Percentiles rank a stretch among this genome's conserved stretches.
Conservation (phyloP, 2,113 vertebrate species). For the Eolophus roseicapilla region DNA sequence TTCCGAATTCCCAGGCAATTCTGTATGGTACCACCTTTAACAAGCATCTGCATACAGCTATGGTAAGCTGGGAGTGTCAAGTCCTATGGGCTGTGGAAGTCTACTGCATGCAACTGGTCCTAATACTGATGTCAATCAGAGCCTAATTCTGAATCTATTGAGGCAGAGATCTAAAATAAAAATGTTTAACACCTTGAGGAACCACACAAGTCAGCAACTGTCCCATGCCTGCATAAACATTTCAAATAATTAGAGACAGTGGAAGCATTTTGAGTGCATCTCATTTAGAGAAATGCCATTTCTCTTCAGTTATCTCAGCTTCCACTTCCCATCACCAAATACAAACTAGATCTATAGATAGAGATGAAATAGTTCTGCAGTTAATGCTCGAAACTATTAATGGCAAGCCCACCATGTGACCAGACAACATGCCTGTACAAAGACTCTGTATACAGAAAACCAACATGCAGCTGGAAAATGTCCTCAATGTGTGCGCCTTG, state of each 20-base stretch:
- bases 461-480: constrained; percentile 39
- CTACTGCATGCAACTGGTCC: background rate
- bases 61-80: rapidly evolving
- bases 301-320: constrained; percentile 55
- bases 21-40: background rate
- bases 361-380: constrained; percentile 60
- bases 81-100: background rate
- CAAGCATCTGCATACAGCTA: background rate
- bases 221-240: background rate
- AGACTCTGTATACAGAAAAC: constrained; percentile 46
- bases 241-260: background rate
- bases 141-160: constrained; percentile 2
- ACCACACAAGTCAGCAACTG: background rate
- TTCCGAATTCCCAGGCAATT: background rate
- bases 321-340: constrained; percentile 65
- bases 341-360: constrained; percentile 70
- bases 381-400: constrained; percentile 69
- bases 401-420: constrained; percentile 64
- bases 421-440: constrained; percentile 56
- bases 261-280: constrained; percentile 53
- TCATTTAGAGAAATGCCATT: constrained; percentile 54
- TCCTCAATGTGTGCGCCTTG: background rate
- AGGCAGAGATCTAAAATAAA: constrained; percentile 34
- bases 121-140: background rate
- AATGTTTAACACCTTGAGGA: background rate